Percentiles rank a stretch among this genome's conserved stretches.
Evolutionary conservation across 2,113 vertebrate genomes (phyloP).

Genomic region (Vidua chalybeata): DNA sequence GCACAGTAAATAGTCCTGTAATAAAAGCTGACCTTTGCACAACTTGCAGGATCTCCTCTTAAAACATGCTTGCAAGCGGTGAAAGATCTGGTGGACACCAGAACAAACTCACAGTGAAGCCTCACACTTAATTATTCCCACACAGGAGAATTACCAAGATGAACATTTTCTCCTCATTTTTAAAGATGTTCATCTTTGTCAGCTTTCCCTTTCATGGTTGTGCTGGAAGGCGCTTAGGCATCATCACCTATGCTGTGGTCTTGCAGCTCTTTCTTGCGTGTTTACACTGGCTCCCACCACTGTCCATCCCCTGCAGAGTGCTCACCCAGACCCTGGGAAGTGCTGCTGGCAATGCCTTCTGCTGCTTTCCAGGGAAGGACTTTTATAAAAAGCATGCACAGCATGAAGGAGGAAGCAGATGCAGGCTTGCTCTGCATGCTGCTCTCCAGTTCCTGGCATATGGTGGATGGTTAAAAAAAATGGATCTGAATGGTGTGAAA

Average conservation of each 20-base stretch:
- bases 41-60: neutral
- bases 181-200: neutral
- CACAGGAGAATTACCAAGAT: neutral
- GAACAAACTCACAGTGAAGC: neutral
- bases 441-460: neutral
- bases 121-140: neutral
- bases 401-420: constrained; percentile 49
- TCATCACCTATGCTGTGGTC: neutral
- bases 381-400: constrained; percentile 6
- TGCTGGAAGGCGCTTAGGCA: neutral
- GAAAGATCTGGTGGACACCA: neutral
- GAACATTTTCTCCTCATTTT: neutral
- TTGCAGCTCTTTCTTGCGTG: rapidly evolving
- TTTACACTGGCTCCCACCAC: neutral
- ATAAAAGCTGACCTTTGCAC: neutral
- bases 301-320: neutral
- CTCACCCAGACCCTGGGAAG: neutral
- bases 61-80: neutral
- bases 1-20: neutral
- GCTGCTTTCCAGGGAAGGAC: constrained; percentile 2
- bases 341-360: neutral
- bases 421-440: neutral
- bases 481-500: constrained; percentile 42
- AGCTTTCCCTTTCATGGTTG: neutral
- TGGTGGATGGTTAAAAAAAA: constrained; percentile 39